A percentile compares a stretch with the other conserved stretches of the same genome.
Evolutionary conservation across 2,797 vertebrate species (phyloP).

Genomic region (Rachycentron canadum): DNA sequence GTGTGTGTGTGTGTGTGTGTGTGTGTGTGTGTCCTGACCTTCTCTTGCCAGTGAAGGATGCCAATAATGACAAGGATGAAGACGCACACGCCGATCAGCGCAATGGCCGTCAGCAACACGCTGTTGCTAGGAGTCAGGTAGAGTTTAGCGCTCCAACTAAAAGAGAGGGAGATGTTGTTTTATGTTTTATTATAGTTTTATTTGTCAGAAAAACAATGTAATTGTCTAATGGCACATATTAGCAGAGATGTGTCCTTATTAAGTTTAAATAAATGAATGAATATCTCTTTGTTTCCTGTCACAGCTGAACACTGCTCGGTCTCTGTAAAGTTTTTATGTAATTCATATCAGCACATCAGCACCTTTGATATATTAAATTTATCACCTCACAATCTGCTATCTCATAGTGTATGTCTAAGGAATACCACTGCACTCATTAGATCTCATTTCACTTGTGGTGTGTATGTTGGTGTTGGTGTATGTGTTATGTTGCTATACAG

Average conservation of each 20-base stretch:
- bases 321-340: background rate
- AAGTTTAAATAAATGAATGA: slow-evolving; percentile 32
- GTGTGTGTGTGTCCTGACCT: slow-evolving; percentile 85
- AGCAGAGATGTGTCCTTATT: slow-evolving; percentile 27
- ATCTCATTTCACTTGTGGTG: slow-evolving; percentile 7
- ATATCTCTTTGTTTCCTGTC: slow-evolving; percentile 3
- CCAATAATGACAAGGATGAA: slow-evolving; percentile 98
- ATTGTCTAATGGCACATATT: slow-evolving; percentile 27
- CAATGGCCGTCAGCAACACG: slow-evolving; percentile 94
- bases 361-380: slow-evolving; percentile 22
- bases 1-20: slow-evolving; percentile 34
- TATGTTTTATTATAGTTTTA: slow-evolving; percentile 13
- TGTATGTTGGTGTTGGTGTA: slow-evolving; percentile 9
- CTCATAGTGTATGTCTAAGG: slow-evolving; percentile 8
- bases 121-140: slow-evolving; percentile 98
- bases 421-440: slow-evolving; percentile 6
- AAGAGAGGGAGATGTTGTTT: slow-evolving; percentile 36
- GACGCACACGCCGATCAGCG: slow-evolving; percentile 95
- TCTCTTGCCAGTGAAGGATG: slow-evolving; percentile 98
- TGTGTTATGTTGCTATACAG: slow-evolving; percentile 28
- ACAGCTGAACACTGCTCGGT: background rate
- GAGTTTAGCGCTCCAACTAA: slow-evolving; percentile 96
- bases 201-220: slow-evolving; percentile 28
- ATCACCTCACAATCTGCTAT: slow-evolving; percentile 26
- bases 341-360: slow-evolving; percentile 14